phyloP scores from a whole-genome alignment of 1,140 invertebrate genomes.

The Tyrophagus putrescentiae region DNA sequence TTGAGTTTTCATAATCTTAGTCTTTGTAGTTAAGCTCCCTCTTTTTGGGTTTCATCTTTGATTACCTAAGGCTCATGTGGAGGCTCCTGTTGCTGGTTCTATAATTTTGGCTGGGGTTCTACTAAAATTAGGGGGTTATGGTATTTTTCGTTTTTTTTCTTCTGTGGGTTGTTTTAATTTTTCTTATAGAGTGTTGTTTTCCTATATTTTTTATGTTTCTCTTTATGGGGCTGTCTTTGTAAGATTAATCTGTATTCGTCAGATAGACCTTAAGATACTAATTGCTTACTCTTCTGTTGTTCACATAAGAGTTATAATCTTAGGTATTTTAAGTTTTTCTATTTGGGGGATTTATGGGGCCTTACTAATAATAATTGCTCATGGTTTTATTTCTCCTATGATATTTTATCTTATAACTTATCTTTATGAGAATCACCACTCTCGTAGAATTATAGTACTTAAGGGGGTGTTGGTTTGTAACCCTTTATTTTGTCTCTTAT shows the following conservation, averaged over 20 bases:
- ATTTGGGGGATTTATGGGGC: slow-evolving; percentile 37
- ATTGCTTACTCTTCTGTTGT: slow-evolving; percentile 47
- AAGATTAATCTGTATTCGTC: slow-evolving; percentile 44
- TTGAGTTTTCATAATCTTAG: slow-evolving; percentile 37
- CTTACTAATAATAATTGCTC: slow-evolving; percentile 45
- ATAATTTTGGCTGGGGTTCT: slow-evolving; percentile 53
- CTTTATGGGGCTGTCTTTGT: slow-evolving; percentile 41
- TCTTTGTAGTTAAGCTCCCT: slow-evolving; percentile 53
- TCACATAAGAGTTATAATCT: slow-evolving; percentile 39
- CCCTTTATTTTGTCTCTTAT: slow-evolving; percentile 38
- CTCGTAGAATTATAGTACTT: slow-evolving; percentile 35
- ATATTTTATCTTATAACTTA: slow-evolving; percentile 52
- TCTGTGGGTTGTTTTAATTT: slow-evolving; percentile 34
- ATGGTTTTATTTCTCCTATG: slow-evolving; percentile 46
- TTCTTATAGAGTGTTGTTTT: slow-evolving; percentile 36
- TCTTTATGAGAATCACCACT: slow-evolving; percentile 40
- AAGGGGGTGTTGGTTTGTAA: slow-evolving; percentile 31
- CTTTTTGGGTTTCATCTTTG: slow-evolving; percentile 52
- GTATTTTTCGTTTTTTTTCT: slow-evolving; percentile 41
- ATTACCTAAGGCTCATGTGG: slow-evolving; percentile 54
- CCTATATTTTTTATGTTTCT: slow-evolving; percentile 39
- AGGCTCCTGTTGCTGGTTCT: slow-evolving; percentile 49
- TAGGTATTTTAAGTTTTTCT: slow-evolving; percentile 38
- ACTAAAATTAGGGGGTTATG: slow-evolving; percentile 50
- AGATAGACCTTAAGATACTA: slow-evolving; percentile 45